Conservation (phyloP, 37 sponge, comb jelly and placozoan species). For the Hexactinellida sp. region DNA sequence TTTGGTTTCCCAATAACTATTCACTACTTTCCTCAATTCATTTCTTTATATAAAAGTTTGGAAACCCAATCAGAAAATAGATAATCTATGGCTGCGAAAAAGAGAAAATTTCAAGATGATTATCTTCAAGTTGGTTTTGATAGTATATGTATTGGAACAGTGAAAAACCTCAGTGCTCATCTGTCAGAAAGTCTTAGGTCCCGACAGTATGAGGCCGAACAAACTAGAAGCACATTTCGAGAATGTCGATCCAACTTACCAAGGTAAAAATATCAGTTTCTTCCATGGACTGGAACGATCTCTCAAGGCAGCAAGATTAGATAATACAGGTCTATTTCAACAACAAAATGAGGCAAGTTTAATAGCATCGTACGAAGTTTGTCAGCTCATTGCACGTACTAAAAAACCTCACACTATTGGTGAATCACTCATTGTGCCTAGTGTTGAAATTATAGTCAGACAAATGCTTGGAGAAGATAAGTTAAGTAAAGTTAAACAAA, state of each 20-base stretch:
- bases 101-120: no score
- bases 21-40: no score
- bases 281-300: neutral
- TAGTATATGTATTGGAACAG: neutral
- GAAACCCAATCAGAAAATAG: no score
- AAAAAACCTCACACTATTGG: slow-evolving; percentile 17
- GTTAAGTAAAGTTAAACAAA: neutral
- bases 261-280: neutral
- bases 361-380: neutral
- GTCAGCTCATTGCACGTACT: neutral
- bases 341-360: neutral
- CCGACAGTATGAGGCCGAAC: slow-evolving; percentile 1
- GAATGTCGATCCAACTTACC: neutral
- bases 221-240: neutral
- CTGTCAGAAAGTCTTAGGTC: neutral
- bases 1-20: no score
- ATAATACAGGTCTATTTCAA: neutral
- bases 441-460: neutral
- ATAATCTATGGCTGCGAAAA: no score
- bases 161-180: neutral
- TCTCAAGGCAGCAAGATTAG: neutral
- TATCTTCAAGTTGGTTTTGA: neutral
- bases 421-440: neutral
- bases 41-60: no score
- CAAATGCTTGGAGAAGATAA: neutral